Conservation (phyloP, 2,888 invertebrate species). For the Acronicta leporina region DNA sequence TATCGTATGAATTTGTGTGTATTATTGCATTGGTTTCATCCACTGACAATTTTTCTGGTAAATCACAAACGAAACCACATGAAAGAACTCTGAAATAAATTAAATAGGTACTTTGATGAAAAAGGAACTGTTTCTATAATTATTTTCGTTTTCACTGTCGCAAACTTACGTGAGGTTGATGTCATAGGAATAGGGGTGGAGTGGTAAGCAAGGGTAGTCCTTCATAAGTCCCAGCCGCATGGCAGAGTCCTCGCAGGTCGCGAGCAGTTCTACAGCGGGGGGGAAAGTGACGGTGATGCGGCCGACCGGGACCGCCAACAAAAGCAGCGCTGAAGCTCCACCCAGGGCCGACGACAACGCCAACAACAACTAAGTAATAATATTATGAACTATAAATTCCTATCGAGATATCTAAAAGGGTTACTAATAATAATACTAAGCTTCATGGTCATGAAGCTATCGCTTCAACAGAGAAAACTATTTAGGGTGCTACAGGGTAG, state of each 20-base stretch:
- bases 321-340: slow-evolving; percentile 90
- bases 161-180: slow-evolving; percentile 83
- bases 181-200: slow-evolving; percentile 82
- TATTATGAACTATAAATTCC: not conserved
- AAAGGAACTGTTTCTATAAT: not conserved
- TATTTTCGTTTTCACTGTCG: not conserved
- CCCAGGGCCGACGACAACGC: slow-evolving; percentile 91
- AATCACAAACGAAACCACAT: slow-evolving; percentile 90
- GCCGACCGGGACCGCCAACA: slow-evolving; percentile 92
- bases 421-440: no score
- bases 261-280: slow-evolving; percentile 88
- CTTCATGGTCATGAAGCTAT: no score
- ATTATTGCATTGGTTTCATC: slow-evolving; percentile 83
- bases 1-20: slow-evolving; percentile 86
- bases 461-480: not conserved
- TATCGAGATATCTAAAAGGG: no score
- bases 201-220: slow-evolving; percentile 84
- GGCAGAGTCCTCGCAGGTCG: slow-evolving; percentile 82
- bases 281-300: slow-evolving; percentile 91
- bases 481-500: not conserved
- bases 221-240: slow-evolving; percentile 80
- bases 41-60: slow-evolving; percentile 75
- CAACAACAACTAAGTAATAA: slow-evolving; percentile 88
- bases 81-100: slow-evolving; percentile 78
- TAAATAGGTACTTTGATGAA: not conserved